Percentiles rank a stretch among this genome's conserved stretches.
Conservation (phyloP, 2,113 vertebrate species). For the Gobio gobio region DNA sequence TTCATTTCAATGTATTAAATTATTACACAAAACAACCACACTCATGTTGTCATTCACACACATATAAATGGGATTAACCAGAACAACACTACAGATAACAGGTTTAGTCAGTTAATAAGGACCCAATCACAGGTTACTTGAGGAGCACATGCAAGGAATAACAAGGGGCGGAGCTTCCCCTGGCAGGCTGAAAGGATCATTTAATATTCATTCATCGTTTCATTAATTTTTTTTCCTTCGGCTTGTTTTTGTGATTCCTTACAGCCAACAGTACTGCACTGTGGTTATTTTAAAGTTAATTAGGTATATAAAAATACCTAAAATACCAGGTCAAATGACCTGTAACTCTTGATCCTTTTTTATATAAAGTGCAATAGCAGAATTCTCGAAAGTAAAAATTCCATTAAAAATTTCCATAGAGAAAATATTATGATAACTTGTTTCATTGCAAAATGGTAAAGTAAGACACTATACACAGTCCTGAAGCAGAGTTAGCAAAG, state of each 20-base stretch:
- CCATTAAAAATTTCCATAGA: neutral
- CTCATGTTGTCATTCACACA: conserved; percentile 42
- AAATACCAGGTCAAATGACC: no score
- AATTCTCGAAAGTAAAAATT: neutral
- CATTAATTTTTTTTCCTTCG: neutral
- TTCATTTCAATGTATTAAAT: conserved; percentile 4
- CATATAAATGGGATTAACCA: conserved; percentile 36
- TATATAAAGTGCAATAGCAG: neutral
- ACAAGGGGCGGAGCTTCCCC: conserved; percentile 36
- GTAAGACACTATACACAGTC: neutral
- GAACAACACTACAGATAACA: conserved; percentile 40
- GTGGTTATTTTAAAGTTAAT: no score
- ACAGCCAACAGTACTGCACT: neutral
- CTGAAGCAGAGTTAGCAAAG: neutral
- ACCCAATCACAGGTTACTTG: conserved; percentile 18
- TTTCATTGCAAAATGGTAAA: neutral
- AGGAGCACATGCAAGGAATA: conserved; percentile 66
- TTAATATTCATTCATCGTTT: neutral
- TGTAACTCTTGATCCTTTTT: neutral
- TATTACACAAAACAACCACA: conserved; percentile 41
- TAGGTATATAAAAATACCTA: no score
- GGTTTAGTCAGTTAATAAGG: conserved; percentile 42
- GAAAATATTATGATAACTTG: neutral
- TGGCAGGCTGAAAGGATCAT: conserved; percentile 69
- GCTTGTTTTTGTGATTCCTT: neutral